Evolutionary conservation across 1,140 invertebrate species (phyloP).

Genomic region (Macrobrachium rosenbergii): DNA sequence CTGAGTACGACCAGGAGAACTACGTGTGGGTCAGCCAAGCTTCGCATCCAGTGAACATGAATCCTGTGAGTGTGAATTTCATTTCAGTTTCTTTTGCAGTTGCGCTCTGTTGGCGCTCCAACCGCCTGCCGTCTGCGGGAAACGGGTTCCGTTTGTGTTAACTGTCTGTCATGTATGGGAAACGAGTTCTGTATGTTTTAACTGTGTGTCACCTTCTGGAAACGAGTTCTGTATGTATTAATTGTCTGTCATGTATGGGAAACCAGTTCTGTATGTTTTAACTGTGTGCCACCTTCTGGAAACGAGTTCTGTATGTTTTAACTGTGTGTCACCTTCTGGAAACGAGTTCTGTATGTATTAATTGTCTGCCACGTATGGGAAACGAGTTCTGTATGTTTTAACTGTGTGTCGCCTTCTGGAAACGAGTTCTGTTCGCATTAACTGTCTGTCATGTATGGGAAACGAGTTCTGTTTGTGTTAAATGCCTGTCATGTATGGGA

Average conservation of each 20-base stretch:
- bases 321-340: too few species aligned
- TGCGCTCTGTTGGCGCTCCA: too few species aligned
- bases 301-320: neutral
- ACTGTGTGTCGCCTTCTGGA: neutral
- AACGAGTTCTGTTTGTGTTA: too few species aligned
- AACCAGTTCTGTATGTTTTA: neutral
- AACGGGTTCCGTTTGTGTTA: neutral
- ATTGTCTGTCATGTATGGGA: neutral
- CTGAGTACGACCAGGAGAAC: constrained; percentile 71
- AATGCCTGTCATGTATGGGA: neutral
- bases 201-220: neutral
- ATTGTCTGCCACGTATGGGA: too few species aligned
- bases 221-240: too few species aligned
- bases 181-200: too few species aligned
- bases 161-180: too few species aligned
- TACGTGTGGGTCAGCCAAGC: constrained; percentile 72
- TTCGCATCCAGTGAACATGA: constrained; percentile 10
- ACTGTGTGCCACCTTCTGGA: neutral
- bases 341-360: too few species aligned
- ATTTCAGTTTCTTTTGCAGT: too few species aligned
- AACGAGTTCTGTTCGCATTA: too few species aligned
- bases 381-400: neutral
- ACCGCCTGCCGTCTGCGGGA: too few species aligned
- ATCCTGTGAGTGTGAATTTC: constrained; percentile 11
- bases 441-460: neutral